Percentiles rank a stretch among this genome's conserved stretches.
Conservation (phyloP, 2,113 vertebrate species). For the Ameiurus melas region DNA sequence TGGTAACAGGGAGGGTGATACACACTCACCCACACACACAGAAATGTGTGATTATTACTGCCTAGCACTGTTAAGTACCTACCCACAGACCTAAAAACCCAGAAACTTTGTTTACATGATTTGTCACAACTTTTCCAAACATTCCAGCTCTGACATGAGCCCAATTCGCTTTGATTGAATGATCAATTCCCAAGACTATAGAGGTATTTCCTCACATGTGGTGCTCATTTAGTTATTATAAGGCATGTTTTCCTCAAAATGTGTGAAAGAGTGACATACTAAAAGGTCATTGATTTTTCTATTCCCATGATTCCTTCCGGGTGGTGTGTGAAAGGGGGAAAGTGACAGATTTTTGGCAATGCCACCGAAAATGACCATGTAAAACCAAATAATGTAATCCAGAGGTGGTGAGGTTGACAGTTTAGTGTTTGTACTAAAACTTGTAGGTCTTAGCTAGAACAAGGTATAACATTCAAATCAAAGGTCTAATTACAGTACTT, state of each 20-base stretch:
- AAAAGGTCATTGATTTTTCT: constrained; percentile 43
- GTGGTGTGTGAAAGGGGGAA: constrained; percentile 61
- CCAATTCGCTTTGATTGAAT: constrained; percentile 12
- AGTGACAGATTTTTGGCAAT: constrained; percentile 72
- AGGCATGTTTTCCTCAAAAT: constrained; percentile 39
- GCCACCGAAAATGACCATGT: constrained; percentile 60
- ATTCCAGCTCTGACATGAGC: constrained; percentile 29
- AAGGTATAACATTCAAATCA: constrained; percentile 57
- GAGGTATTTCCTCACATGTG: constrained; percentile 72
- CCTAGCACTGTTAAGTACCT: constrained; percentile 1
- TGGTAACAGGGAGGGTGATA: neutral
- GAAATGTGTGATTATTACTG: neutral
- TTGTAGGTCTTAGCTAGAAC: constrained; percentile 13
- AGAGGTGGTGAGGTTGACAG: constrained; percentile 44
- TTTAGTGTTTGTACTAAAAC: constrained; percentile 28
- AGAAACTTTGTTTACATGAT: constrained; percentile 23
- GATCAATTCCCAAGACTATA: constrained; percentile 55
- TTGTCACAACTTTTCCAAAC: constrained; percentile 24
- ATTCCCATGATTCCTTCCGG: constrained; percentile 61
- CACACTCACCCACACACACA: neutral
- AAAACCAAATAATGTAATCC: constrained; percentile 70
- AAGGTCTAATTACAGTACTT: constrained; percentile 48
- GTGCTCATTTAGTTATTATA: constrained; percentile 62
- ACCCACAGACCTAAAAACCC: constrained; percentile 2
- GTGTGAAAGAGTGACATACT: constrained; percentile 67